Conservation (phyloP, 1,140 invertebrate genomes). For the Drosophila sp. region DNA sequence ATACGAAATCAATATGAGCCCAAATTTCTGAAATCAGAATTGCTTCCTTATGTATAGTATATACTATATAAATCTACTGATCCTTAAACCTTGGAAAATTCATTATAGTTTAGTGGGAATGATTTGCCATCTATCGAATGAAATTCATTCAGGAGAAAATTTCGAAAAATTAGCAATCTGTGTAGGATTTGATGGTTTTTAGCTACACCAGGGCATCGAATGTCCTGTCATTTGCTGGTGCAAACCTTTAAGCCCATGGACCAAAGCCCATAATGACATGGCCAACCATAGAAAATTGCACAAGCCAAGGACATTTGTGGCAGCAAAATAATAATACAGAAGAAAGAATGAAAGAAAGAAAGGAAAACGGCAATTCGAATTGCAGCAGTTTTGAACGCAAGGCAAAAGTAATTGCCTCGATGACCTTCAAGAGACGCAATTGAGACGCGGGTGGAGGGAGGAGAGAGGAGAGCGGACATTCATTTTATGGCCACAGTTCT, state of each 20-base stretch:
- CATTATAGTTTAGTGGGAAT: too few species aligned
- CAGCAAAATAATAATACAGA: constrained; percentile 11
- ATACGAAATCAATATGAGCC: too few species aligned
- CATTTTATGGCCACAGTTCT: constrained; percentile 59
- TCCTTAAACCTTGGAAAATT: too few species aligned
- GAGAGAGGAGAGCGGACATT: background rate
- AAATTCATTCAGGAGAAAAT: background rate
- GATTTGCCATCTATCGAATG: too few species aligned
- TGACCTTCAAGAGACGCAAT: constrained; percentile 62
- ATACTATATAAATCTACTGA: too few species aligned
- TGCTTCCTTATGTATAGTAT: too few species aligned
- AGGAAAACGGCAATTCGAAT: constrained; percentile 44
- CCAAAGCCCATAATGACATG: constrained; percentile 60
- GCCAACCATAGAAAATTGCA: constrained; percentile 59
- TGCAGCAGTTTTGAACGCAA: constrained; percentile 58
- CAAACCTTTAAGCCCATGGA: constrained; percentile 45
- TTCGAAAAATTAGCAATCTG: background rate
- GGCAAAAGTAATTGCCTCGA: constrained; percentile 61
- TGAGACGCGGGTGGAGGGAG: background rate
- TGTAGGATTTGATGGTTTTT: background rate
- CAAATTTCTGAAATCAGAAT: too few species aligned
- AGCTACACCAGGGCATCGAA: background rate
- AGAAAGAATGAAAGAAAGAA: constrained; percentile 26
- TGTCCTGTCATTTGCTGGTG: constrained; percentile 1
- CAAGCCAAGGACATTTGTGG: constrained; percentile 65